A percentile compares a stretch with the other conserved stretches of the same genome.
phyloP scores from a whole-genome alignment of 2,888 invertebrate genomes.

The Parascotia fuliginaria region DNA sequence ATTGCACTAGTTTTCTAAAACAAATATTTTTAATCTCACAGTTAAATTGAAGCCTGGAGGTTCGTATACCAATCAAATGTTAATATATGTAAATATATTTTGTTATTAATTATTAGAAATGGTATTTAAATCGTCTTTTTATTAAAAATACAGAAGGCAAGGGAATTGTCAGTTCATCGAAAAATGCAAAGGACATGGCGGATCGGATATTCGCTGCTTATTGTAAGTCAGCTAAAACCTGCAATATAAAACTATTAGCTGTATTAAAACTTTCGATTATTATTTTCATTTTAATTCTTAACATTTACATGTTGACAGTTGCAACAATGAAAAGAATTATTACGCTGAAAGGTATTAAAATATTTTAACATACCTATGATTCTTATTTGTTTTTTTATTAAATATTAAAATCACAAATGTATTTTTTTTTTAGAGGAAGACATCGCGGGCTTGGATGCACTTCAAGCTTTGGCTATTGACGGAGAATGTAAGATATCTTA shows the following conservation, averaged over 20 bases:
- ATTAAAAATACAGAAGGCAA: constrained; percentile 58
- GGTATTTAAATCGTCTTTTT: too few species aligned
- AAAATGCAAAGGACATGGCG: constrained; percentile 56
- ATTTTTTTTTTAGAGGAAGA: constrained; percentile 54
- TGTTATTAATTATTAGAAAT: too few species aligned
- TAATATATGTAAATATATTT: too few species aligned
- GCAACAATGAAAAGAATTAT: constrained; percentile 52
- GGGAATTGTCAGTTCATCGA: constrained; percentile 64
- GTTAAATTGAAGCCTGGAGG: constrained; percentile 48
- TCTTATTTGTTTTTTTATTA: neutral
- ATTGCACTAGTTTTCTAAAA: neutral
- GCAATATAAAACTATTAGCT: too few species aligned
- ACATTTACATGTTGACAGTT: constrained; percentile 47
- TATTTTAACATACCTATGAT: neutral
- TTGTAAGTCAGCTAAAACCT: constrained; percentile 60
- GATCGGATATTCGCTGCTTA: constrained; percentile 63
- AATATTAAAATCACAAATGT: too few species aligned
- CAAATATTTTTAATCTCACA: constrained; percentile 36
- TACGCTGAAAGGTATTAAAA: constrained; percentile 39
- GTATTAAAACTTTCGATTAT: too few species aligned
- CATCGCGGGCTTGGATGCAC: constrained; percentile 62
- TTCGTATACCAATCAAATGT: constrained; percentile 43
- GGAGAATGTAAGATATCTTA: constrained; percentile 60
- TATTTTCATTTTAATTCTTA: neutral
- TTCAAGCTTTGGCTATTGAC: constrained; percentile 67